A percentile compares a stretch with the other conserved stretches of the same genome.
Evolutionary conservation across 2,113 vertebrate species (phyloP).

Genomic region (Vicugna pacos): DNA sequence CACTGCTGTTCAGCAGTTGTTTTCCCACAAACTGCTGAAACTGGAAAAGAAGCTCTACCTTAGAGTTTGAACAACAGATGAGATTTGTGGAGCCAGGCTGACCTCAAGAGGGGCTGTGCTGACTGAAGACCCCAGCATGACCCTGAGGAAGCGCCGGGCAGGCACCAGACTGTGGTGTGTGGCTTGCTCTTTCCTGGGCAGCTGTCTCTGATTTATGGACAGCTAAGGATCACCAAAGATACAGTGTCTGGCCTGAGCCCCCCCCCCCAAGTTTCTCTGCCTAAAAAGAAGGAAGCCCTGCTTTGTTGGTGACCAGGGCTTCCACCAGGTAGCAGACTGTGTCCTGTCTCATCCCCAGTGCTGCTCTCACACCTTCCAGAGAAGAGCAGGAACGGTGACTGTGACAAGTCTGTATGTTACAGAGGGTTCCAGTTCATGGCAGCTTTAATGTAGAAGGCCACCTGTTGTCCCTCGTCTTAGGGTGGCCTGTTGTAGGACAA

Average conservation of each 20-base stretch:
- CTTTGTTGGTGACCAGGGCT: background rate
- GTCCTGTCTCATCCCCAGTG: background rate
- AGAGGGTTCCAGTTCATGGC: background rate
- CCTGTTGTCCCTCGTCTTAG: conserved; percentile 52
- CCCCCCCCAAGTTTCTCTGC: background rate
- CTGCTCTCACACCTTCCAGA: background rate
- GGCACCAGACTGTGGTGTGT: background rate
- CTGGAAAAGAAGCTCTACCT: background rate
- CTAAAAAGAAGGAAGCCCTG: background rate
- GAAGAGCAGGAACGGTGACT: background rate
- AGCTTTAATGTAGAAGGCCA: conserved; percentile 2
- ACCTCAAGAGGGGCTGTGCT: background rate
- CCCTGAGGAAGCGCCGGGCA: background rate
- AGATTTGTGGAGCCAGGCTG: background rate
- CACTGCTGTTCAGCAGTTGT: background rate
- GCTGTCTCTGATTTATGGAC: background rate
- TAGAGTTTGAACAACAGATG: background rate
- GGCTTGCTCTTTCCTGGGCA: background rate
- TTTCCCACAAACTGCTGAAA: background rate
- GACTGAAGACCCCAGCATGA: background rate
- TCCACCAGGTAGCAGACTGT: background rate
- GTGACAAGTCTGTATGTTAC: background rate
- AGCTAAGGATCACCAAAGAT: background rate
- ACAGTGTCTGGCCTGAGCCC: background rate
- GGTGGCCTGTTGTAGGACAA: conserved; percentile 29